Base-by-base conservation (phyloP, 2,797 vertebrate genomes). In the Atherinosoma microstoma region DNA sequence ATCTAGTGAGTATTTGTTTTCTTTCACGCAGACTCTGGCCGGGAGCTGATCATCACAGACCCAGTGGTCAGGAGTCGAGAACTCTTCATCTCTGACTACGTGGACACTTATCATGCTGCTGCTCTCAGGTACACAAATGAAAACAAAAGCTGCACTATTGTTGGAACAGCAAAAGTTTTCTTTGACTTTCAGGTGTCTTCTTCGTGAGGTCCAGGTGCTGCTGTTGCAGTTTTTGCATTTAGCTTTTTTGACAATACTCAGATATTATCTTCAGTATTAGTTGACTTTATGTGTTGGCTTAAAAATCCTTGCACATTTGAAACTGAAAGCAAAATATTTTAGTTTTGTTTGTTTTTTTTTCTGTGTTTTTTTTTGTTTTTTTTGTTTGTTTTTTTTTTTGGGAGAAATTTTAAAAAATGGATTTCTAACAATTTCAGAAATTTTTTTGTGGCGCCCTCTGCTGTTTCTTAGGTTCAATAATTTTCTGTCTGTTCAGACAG, bases 41-140 rank as follows among this genome's bases (percentile, higher is more conserved):
- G 97, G 81, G 98, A 99, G 89, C 94, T 99, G 89, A 97, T 99
- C 73, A 99, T 99, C 87, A 99, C 96, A 49, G 98, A 99, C 89
- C 97, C 98, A 0, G 97, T 99, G 65, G 97, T 99, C 91, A 97
- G 97, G 94, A 99, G 97, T 91, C 91, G 98, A 84, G 98, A 99
- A 89, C 98, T 99, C 91, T 99, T 99, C 93, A 99, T 99, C 89
- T 99, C 98, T 0, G 98, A 99, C 88, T 99, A 99, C 0, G 97
- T 99, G 54, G 98, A 99, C 92, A 99, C 98, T 0, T 99, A 99
- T 88, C 98, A 99, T 3, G 98, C 98, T 88, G 97, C 97, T 94
- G 97, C 97, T 91, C 97, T 99, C 84, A 97, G 98, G 98, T 98
- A 86, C 94, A 90, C 67, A 78, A 61, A 70, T 58, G 45, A 9